Conservation (phyloP, 2,113 vertebrate genomes). For the Microcebus lehilahytsara region DNA sequence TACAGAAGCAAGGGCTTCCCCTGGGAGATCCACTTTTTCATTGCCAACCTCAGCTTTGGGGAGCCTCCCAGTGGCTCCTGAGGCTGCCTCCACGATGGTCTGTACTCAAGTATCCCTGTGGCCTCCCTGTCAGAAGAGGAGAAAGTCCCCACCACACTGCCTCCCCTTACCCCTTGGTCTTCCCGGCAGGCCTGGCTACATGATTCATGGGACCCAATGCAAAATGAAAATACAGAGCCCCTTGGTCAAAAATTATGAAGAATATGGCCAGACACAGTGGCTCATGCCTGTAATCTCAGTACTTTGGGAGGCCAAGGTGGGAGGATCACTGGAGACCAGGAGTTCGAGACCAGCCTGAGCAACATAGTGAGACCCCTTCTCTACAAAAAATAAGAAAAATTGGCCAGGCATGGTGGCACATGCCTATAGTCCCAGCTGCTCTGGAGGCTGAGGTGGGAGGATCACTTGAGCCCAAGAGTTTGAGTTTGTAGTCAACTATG, state of each 20-base stretch:
- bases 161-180: not conserved
- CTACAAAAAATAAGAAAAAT: too few relatives aligned
- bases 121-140: not conserved
- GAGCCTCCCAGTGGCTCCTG: not conserved
- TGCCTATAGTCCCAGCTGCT: too few relatives aligned
- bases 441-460: too few relatives aligned
- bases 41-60: not conserved
- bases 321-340: too few relatives aligned
- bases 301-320: too few relatives aligned
- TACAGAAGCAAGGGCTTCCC: not conserved
- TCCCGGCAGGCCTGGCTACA: not conserved
- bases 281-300: too few relatives aligned
- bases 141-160: not conserved
- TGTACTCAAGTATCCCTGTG: not conserved
- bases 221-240: constrained; percentile 13
- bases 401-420: too few relatives aligned
- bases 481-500: too few relatives aligned
- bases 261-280: not conserved
- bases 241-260: not conserved
- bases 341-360: too few relatives aligned
- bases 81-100: not conserved
- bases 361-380: too few relatives aligned
- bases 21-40: not conserved
- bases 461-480: too few relatives aligned
- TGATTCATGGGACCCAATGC: not conserved